These are phyloP conservation scores for Papilio elwesi DNA, from an alignment of 2,888 invertebrate genomes.

Conservation along the genomic window DNA sequence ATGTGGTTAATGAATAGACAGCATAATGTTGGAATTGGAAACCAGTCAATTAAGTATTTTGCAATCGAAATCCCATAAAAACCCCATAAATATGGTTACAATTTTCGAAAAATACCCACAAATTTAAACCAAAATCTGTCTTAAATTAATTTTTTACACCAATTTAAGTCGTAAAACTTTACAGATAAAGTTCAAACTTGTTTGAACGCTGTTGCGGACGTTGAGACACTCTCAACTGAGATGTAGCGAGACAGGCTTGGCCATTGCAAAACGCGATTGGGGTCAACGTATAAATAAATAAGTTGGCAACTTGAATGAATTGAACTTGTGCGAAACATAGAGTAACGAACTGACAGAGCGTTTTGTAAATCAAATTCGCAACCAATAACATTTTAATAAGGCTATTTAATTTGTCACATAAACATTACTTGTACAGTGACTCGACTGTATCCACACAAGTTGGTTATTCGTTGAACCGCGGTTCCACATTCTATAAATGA, in stretches of 20 bases:
- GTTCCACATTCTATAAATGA: too few species aligned
- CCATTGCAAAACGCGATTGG: conserved; percentile 56
- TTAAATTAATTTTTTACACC: neutral
- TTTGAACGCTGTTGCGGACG: neutral
- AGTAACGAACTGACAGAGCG: conserved; percentile 38
- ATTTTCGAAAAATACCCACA: conserved; percentile 21
- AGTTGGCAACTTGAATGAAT: conserved; percentile 48
- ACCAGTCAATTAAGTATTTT: neutral
- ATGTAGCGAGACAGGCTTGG: conserved; percentile 49
- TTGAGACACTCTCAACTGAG: conserved; percentile 24
- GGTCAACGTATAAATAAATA: conserved; percentile 57
- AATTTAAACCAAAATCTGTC: neutral
- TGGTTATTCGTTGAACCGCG: too few species aligned
- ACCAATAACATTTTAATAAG: neutral
- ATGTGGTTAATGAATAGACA: conserved; percentile 3
- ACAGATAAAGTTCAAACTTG: conserved; percentile 4
- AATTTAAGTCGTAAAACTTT: neutral
- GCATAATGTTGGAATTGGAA: conserved; percentile 4
- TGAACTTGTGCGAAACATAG: conserved; percentile 35
- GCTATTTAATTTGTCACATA: too few species aligned
- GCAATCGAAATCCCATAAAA: conserved; percentile 14
- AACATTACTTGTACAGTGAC: too few species aligned
- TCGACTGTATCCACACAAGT: too few species aligned
- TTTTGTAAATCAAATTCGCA: neutral
- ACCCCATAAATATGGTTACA: conserved; percentile 24